Percentiles rank a stretch among this genome's conserved stretches.
Evolutionary conservation across 2,888 invertebrate species (phyloP).

Genomic region (Himalopsyche japonica): DNA sequence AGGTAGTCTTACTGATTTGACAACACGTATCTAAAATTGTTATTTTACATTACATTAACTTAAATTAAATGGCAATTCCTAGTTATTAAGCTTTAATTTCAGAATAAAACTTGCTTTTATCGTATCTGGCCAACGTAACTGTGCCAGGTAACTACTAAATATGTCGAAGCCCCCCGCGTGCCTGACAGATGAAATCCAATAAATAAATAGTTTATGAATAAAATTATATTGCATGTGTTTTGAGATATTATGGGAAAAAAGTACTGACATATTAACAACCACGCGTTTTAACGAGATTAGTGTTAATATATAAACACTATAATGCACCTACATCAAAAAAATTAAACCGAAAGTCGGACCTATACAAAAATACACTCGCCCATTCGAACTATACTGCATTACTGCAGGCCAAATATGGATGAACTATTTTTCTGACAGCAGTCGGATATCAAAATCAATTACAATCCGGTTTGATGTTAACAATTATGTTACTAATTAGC

Average conservation of each 20-base stretch:
- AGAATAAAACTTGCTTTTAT: too few species aligned
- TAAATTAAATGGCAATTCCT: too few species aligned
- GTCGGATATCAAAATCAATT: neutral
- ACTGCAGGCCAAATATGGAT: neutral
- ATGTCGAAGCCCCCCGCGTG: neutral
- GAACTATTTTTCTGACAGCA: neutral
- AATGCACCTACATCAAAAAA: neutral
- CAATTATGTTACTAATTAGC: neutral
- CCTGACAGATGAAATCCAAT: neutral
- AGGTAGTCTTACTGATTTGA: too few species aligned
- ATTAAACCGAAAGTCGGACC: neutral
- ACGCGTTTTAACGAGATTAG: neutral
- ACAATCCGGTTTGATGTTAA: neutral
- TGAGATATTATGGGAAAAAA: too few species aligned
- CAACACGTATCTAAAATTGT: too few species aligned
- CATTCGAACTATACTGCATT: neutral
- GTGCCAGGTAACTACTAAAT: neutral
- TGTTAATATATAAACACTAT: neutral
- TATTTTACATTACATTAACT: too few species aligned
- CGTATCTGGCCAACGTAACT: too few species aligned
- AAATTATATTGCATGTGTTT: neutral
- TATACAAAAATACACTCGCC: neutral
- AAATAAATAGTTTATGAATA: neutral
- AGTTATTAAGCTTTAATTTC: too few species aligned
- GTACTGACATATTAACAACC: neutral